Evolutionary conservation across 2,888 invertebrate species (phyloP).

Genomic region (Agonopterix arenella): DNA sequence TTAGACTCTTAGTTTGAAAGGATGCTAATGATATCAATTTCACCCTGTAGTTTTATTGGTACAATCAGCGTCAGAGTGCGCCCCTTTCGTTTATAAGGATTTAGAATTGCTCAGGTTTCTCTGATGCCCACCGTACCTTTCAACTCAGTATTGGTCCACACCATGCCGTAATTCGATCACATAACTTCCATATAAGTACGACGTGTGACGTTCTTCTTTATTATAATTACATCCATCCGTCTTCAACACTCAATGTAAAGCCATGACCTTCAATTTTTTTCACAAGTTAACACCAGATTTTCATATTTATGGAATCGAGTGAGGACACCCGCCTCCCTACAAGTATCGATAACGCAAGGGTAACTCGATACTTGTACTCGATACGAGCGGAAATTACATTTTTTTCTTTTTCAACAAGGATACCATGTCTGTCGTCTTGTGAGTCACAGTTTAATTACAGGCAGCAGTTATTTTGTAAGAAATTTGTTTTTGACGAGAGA

Average conservation of each 20-base stretch:
- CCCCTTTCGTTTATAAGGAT: too few species aligned
- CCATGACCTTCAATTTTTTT: neutral
- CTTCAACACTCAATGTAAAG: neutral
- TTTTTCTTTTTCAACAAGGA: slow-evolving; percentile 26
- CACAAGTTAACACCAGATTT: slow-evolving; percentile 15
- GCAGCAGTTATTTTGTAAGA: slow-evolving; percentile 5
- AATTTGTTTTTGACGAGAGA: slow-evolving; percentile 3
- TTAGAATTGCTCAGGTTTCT: too few species aligned
- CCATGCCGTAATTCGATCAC: too few species aligned
- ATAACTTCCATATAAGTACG: too few species aligned
- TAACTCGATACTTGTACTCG: slow-evolving; percentile 44
- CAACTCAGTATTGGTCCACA: too few species aligned
- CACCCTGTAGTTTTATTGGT: too few species aligned
- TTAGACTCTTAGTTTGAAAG: too few species aligned
- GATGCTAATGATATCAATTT: too few species aligned
- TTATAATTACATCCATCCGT: neutral
- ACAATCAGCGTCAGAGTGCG: too few species aligned
- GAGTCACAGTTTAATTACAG: slow-evolving; percentile 27
- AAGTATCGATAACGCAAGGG: slow-evolving; percentile 39
- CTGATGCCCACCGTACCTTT: too few species aligned
- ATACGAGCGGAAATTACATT: slow-evolving; percentile 40
- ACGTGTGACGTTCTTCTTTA: too few species aligned
- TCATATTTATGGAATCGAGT: slow-evolving; percentile 21
- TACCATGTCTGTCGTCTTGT: slow-evolving; percentile 33
- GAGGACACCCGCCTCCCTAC: slow-evolving; percentile 40